Percentiles rank a stretch among this genome's conserved stretches.
Conservation (phyloP, 2,888 invertebrate genomes). For the Invenusta paracnida region DNA sequence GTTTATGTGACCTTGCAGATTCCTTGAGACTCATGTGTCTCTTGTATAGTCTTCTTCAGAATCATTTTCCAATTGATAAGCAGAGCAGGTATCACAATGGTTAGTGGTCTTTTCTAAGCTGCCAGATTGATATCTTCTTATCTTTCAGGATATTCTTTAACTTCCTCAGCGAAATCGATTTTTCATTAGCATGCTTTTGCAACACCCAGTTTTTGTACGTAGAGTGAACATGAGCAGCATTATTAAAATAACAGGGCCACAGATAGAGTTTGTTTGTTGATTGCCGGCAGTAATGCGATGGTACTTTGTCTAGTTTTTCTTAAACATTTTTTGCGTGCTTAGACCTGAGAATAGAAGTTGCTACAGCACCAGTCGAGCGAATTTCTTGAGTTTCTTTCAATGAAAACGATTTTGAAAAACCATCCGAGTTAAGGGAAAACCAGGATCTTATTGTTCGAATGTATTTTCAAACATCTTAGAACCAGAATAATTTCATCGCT, state of each 20-base stretch:
- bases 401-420: background rate
- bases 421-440: background rate
- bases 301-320: background rate
- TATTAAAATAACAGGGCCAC: background rate
- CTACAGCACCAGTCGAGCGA: background rate
- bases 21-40: background rate
- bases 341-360: background rate
- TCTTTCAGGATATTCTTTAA: background rate
- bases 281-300: background rate
- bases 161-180: background rate
- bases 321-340: background rate
- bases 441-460: background rate
- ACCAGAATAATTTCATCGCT: no score
- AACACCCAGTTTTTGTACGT: background rate
- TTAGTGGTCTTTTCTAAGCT: background rate
- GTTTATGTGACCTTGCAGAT: background rate
- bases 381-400: background rate
- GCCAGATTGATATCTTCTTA: background rate
- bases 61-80: background rate
- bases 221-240: background rate
- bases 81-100: background rate
- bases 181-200: background rate
- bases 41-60: background rate
- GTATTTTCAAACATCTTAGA: no score
- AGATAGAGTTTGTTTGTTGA: background rate